phyloP scores from a whole-genome alignment of 2,113 vertebrate species.

The Ursus arctos region DNA sequence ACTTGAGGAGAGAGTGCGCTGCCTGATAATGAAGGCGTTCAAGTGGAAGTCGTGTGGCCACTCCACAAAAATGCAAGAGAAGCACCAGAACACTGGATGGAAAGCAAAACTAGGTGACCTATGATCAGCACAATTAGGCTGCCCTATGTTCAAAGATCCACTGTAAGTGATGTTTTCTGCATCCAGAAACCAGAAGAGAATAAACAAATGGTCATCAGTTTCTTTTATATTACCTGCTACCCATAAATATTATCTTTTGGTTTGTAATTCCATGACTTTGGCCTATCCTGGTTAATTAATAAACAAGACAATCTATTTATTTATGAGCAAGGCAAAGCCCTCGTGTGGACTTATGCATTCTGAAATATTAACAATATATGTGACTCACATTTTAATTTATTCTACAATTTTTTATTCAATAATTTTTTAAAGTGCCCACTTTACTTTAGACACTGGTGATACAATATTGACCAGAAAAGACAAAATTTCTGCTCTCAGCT shows the following conservation, averaged over 20 bases:
- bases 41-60: not conserved
- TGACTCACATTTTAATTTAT: not conserved
- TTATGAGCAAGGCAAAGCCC: not conserved
- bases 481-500: not conserved
- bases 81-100: not conserved
- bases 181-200: not conserved
- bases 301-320: not conserved
- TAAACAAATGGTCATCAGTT: not conserved
- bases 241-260: not conserved
- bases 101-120: not conserved
- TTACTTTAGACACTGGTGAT: not conserved
- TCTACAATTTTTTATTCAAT: not conserved
- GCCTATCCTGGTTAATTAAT: not conserved
- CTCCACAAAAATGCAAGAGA: not conserved
- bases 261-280: not conserved
- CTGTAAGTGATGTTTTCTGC: not conserved
- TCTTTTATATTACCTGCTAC: not conserved
- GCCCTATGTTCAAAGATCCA: not conserved
- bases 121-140: not conserved
- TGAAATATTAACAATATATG: not conserved
- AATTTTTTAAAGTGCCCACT: not conserved
- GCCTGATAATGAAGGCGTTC: not conserved
- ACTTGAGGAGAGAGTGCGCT: not conserved
- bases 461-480: not conserved
- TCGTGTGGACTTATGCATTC: not conserved